Evolutionary conservation across 2,797 vertebrate species (phyloP).

Genomic region (Tangara arthus): DNA sequence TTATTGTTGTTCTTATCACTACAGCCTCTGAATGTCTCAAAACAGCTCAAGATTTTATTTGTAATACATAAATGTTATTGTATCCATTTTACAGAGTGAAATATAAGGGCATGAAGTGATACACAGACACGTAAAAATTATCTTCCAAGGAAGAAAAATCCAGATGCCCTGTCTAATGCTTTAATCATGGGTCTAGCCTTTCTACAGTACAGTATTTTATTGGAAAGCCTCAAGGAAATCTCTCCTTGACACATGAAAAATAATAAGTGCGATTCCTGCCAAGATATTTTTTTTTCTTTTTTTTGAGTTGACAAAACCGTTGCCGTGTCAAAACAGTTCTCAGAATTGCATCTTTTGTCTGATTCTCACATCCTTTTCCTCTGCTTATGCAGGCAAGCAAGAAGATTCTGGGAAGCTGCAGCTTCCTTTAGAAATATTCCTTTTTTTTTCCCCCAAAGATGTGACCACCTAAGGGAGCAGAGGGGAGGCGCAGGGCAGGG

Average conservation of each 20-base stretch:
- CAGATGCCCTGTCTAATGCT: background rate
- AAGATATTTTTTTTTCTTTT: background rate
- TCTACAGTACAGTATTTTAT: background rate
- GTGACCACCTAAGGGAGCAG: background rate
- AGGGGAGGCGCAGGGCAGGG: background rate
- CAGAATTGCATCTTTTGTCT: background rate
- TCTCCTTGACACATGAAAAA: background rate
- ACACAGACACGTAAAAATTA: background rate
- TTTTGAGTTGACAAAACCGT: background rate
- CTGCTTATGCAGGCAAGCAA: background rate
- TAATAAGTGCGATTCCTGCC: background rate
- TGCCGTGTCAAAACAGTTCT: background rate
- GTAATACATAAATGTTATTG: background rate
- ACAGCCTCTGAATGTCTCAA: background rate
- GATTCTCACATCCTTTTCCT: background rate
- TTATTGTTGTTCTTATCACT: background rate
- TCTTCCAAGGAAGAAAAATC: background rate
- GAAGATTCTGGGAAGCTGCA: background rate
- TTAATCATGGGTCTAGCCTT: background rate
- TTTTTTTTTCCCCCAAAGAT: background rate
- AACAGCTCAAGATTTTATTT: background rate
- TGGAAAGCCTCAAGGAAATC: background rate
- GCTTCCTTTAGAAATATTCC: background rate
- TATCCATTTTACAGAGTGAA: background rate
- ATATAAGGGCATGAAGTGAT: background rate